Percentiles rank a stretch among this genome's conserved stretches.
Evolutionary conservation across 2,797 vertebrate genomes (phyloP).

Genomic region (Premnoplex brunnescens): DNA sequence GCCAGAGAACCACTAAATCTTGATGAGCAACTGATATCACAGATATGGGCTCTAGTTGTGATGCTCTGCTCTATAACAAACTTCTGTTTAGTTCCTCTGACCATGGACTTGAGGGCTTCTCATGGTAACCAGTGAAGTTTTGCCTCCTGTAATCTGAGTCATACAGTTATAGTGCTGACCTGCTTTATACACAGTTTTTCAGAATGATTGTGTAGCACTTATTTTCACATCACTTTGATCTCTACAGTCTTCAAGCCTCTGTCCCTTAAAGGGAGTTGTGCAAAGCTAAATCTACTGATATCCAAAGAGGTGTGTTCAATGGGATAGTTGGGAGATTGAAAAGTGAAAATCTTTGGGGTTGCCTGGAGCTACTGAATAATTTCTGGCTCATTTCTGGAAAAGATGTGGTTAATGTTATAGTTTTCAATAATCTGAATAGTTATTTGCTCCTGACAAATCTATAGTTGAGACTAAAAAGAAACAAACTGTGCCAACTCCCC

Average conservation of each 20-base stretch:
- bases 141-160: background rate
- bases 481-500: background rate
- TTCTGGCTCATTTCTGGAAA: slow-evolving; percentile 20
- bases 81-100: background rate
- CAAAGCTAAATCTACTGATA: background rate
- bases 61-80: background rate
- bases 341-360: background rate
- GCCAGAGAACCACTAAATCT: background rate
- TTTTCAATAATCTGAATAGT: background rate
- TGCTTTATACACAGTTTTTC: background rate
- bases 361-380: slow-evolving; percentile 1
- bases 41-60: background rate
- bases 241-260: background rate
- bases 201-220: background rate
- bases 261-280: background rate
- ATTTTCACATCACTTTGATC: background rate
- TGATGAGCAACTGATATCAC: background rate
- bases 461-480: background rate
- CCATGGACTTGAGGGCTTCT: background rate
- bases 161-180: background rate
- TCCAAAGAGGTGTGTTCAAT: background rate
- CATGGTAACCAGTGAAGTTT: background rate
- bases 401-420: background rate
- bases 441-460: background rate
- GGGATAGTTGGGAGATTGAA: background rate